Evolutionary conservation across 2,888 invertebrate genomes (phyloP).

Genomic region (Notocelia uddmanniana): DNA sequence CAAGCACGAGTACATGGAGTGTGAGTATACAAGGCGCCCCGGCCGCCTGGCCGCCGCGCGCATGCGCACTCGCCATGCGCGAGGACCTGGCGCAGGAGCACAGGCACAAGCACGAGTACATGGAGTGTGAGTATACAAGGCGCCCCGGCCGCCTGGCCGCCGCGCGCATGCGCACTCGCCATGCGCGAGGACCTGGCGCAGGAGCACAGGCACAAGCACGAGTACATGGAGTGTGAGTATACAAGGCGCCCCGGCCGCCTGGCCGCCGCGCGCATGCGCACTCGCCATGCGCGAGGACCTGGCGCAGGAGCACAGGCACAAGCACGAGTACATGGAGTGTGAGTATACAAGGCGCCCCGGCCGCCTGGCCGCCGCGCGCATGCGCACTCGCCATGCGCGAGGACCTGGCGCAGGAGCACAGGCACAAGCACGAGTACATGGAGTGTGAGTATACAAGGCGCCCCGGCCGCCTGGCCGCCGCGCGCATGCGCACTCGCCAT

Average conservation of each 20-base stretch:
- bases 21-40: too few species aligned
- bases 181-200: not conserved
- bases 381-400: too few species aligned
- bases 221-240: constrained; percentile 2
- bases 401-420: not conserved
- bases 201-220: not conserved
- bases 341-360: too few species aligned
- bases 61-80: constrained; percentile 89
- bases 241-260: too few species aligned
- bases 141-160: too few species aligned
- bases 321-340: constrained; percentile 1
- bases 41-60: constrained; percentile 82
- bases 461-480: constrained; percentile 61
- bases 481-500: too few species aligned
- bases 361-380: too few species aligned
- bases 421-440: not conserved
- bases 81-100: constrained; percentile 84
- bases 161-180: not conserved
- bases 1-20: constrained; percentile 67
- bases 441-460: not conserved
- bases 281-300: constrained; percentile 6
- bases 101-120: constrained; percentile 61
- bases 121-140: constrained; percentile 54
- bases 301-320: not conserved
- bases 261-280: not conserved